Evolutionary conservation across 2,113 vertebrate species (phyloP).

Genomic region (Periophthalmodon schlosseri): DNA sequence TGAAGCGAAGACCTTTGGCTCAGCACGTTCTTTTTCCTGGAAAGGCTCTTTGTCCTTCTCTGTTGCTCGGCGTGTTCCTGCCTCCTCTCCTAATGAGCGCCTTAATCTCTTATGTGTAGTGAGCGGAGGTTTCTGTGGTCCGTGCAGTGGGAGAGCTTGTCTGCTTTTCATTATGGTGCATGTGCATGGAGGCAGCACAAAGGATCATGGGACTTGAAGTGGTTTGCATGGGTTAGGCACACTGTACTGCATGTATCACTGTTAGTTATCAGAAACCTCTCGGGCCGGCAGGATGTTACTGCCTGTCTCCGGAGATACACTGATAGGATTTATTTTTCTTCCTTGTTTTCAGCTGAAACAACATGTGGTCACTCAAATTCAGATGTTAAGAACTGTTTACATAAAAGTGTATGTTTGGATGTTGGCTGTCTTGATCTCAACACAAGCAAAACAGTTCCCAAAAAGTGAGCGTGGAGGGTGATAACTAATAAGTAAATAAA

Average conservation of each 20-base stretch:
- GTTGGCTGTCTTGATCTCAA: not conserved
- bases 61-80: constrained; percentile 41
- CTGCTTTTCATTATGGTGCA: constrained; percentile 70
- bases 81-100: constrained; percentile 66
- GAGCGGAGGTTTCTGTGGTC: constrained; percentile 61
- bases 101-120: constrained; percentile 67
- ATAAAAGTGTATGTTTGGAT: constrained; percentile 7
- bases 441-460: not conserved
- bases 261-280: constrained; percentile 34
- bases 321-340: constrained; percentile 16
- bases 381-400: constrained; percentile 10
- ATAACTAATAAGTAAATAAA: not conserved
- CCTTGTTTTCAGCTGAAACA: constrained; percentile 14
- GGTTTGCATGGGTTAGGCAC: constrained; percentile 35
- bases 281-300: constrained; percentile 17
- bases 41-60: constrained; percentile 36
- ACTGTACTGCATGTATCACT: constrained; percentile 27
- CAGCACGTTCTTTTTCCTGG: constrained; percentile 33
- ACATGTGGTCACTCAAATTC: constrained; percentile 10
- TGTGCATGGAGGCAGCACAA: constrained; percentile 52
- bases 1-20: constrained; percentile 35
- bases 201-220: constrained; percentile 57
- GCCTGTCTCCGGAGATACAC: constrained; percentile 17
- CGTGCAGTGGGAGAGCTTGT: constrained; percentile 56
- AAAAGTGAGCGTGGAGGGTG: not conserved